These are phyloP conservation scores for Porites cylindrica DNA, from an alignment of 92 coral and sea anemone genomes.

Conservation along the genomic window DNA sequence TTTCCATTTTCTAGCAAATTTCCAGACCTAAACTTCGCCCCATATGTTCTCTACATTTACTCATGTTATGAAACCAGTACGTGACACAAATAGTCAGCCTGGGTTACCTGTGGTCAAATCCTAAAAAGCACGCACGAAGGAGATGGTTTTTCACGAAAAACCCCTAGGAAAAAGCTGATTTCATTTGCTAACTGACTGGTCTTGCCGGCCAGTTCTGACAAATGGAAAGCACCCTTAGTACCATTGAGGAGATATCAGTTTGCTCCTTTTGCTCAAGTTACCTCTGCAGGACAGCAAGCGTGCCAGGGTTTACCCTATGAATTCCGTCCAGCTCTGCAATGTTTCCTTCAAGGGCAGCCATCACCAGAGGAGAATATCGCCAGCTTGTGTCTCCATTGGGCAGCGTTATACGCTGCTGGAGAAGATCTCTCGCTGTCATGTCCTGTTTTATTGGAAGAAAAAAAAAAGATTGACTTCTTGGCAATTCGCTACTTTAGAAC, in stretches of 20 bases:
- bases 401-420: slow-evolving; percentile 93
- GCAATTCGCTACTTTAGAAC: no score
- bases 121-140: no score
- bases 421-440: slow-evolving; percentile 97
- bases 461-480: neutral
- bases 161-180: neutral
- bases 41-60: no score
- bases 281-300: slow-evolving; percentile 96
- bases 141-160: neutral
- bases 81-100: no score
- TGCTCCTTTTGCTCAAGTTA: neutral
- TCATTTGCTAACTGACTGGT: neutral
- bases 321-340: slow-evolving; percentile 94
- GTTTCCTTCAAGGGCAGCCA: slow-evolving; percentile 91
- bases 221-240: neutral
- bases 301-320: slow-evolving; percentile 96
- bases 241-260: no score
- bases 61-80: no score
- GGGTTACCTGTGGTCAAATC: no score
- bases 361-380: slow-evolving; percentile 91
- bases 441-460: slow-evolving; percentile 56
- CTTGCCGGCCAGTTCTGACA: no score
- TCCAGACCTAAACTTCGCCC: no score
- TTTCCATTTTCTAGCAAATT: no score
- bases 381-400: slow-evolving; percentile 97